Percentiles rank a stretch among this genome's conserved stretches.
Evolutionary conservation across 2,797 vertebrate genomes (phyloP).

Genomic region (Potorous gilbertii): DNA sequence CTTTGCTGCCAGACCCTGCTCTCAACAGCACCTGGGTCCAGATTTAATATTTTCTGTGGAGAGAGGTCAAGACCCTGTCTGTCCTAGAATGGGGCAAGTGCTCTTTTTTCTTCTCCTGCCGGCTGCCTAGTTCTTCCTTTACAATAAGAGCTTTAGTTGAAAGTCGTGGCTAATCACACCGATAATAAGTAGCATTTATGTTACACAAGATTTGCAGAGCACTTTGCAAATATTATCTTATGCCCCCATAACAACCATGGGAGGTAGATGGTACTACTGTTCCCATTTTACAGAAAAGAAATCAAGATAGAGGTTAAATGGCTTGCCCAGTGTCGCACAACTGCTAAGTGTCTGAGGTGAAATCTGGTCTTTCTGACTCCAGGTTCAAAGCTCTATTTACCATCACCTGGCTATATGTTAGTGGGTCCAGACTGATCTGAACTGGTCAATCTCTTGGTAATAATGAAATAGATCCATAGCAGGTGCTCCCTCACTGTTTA

Average conservation of each 20-base stretch:
- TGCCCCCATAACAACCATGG: not conserved
- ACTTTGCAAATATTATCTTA: not conserved
- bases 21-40: slow-evolving; percentile 64
- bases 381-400: not conserved
- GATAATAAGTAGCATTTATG: not conserved
- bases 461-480: slow-evolving; percentile 4
- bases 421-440: slow-evolving; percentile 33
- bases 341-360: not conserved
- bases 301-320: not conserved
- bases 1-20: not conserved
- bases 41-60: slow-evolving; percentile 65
- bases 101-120: slow-evolving; percentile 50
- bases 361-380: not conserved
- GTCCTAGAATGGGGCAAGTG: slow-evolving; percentile 34
- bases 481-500: slow-evolving; percentile 55
- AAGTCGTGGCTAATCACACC: slow-evolving; percentile 45
- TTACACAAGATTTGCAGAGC: not conserved
- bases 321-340: not conserved
- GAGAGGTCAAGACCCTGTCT: slow-evolving; percentile 49
- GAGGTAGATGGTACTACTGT: not conserved
- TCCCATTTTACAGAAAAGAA: not conserved
- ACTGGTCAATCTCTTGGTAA: slow-evolving; percentile 17
- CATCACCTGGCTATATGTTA: slow-evolving; percentile 6
- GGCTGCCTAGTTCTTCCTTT: slow-evolving; percentile 42
- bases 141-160: slow-evolving; percentile 53